These are phyloP conservation scores for Drosophila lini DNA, from an alignment of 1,140 invertebrate species.

Conservation along the genomic window DNA sequence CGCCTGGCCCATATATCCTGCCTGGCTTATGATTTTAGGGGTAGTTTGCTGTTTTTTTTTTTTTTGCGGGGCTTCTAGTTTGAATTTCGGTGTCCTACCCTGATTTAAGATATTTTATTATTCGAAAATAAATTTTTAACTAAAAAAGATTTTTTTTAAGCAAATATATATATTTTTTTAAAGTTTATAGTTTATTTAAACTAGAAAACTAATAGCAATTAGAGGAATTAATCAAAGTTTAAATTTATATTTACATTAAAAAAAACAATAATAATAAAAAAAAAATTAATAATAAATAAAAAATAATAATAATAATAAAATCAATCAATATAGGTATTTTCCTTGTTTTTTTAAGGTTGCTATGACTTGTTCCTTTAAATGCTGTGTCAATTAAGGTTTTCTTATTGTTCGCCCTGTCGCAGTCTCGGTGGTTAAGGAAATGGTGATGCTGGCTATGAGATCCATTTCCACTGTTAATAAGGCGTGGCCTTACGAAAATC, in stretches of 20 bases:
- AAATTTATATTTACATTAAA: no score
- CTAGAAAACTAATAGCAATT: no score
- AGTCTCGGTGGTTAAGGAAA: background rate
- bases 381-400: no score
- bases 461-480: constrained; percentile 26
- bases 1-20: background rate
- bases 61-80: background rate
- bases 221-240: background rate
- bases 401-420: background rate
- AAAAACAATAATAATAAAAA: no score
- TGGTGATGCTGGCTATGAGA: constrained; percentile 10
- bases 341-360: background rate
- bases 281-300: no score
- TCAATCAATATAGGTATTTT: no score
- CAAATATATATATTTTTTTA: no score
- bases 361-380: background rate
- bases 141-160: no score
- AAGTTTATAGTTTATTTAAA: no score
- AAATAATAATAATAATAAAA: no score
- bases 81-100: no score
- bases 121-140: no score
- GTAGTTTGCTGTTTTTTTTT: background rate
- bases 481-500: constrained; percentile 52
- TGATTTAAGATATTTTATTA: background rate
- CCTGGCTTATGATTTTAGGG: background rate